phyloP scores from a whole-genome alignment of 2,113 vertebrate species.

The Platysteira castanea region DNA sequence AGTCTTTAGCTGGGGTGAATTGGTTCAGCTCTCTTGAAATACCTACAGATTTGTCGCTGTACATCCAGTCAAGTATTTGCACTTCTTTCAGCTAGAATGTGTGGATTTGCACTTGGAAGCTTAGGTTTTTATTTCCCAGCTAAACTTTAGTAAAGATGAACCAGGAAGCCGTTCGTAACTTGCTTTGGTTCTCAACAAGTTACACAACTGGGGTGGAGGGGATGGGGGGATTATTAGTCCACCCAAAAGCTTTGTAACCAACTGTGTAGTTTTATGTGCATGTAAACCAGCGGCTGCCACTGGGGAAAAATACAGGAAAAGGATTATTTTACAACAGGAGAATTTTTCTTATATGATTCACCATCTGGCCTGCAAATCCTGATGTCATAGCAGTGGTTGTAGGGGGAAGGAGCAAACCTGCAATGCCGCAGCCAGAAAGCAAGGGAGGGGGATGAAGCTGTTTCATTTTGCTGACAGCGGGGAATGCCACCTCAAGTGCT shows the following conservation, averaged over 20 bases:
- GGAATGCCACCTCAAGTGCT: not conserved
- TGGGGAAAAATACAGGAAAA: not conserved
- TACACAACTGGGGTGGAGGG: not conserved
- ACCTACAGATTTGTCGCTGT: fast-evolving
- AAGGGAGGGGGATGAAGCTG: not conserved
- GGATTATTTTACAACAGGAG: not conserved
- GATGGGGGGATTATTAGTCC: not conserved
- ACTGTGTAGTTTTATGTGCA: not conserved
- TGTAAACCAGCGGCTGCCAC: not conserved
- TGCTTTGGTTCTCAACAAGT: not conserved
- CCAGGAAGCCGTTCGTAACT: not conserved
- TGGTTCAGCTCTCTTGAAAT: not conserved
- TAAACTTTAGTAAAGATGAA: not conserved
- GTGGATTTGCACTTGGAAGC: not conserved
- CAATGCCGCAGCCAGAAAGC: not conserved
- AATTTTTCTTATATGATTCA: not conserved
- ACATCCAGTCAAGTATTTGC: not conserved
- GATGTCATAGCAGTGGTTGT: not conserved
- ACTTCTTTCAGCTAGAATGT: not conserved
- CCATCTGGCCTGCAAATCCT: not conserved
- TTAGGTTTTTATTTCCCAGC: not conserved
- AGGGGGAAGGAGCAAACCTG: not conserved
- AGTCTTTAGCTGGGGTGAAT: not conserved
- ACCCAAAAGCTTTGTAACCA: not conserved
- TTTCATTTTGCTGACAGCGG: not conserved